These are phyloP conservation scores for Drusus annulatus DNA, from an alignment of 1,140 invertebrate species.

Conservation along the genomic window DNA sequence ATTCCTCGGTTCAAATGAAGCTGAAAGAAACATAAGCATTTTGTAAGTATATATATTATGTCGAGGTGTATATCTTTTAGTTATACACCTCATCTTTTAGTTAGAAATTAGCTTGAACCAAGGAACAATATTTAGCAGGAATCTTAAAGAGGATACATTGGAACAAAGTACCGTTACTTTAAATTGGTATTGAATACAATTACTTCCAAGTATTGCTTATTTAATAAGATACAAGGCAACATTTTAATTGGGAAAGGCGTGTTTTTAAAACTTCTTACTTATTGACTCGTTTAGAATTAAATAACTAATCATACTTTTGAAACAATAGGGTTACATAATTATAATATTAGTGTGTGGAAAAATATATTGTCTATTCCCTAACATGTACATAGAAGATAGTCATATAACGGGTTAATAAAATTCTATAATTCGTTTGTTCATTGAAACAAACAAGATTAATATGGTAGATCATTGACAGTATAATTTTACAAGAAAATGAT, in stretches of 20 bases:
- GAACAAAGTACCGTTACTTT: too few relatives aligned
- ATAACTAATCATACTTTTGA: background rate
- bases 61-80: too few relatives aligned
- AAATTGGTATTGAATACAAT: conserved; percentile 2
- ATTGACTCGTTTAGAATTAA: conserved; percentile 24
- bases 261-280: conserved; percentile 18
- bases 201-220: conserved; percentile 31
- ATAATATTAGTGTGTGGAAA: conserved; percentile 8
- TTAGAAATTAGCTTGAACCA: too few relatives aligned
- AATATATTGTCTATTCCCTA: conserved; percentile 37
- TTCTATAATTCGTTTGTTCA: background rate
- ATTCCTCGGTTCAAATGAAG: too few relatives aligned
- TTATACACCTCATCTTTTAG: too few relatives aligned
- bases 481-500: too few relatives aligned
- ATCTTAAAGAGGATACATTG: too few relatives aligned
- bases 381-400: background rate
- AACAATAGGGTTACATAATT: background rate
- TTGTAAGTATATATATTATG: too few relatives aligned
- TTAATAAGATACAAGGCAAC: conserved; percentile 39
- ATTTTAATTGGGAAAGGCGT: conserved; percentile 41
- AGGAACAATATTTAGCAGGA: too few relatives aligned
- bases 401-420: background rate
- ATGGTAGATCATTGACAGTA: too few relatives aligned
- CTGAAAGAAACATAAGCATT: too few relatives aligned
- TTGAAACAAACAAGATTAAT: background rate